Evolutionary conservation across 1,140 invertebrate species (phyloP).

Genomic region (Lepidotrigona ventralis): DNA sequence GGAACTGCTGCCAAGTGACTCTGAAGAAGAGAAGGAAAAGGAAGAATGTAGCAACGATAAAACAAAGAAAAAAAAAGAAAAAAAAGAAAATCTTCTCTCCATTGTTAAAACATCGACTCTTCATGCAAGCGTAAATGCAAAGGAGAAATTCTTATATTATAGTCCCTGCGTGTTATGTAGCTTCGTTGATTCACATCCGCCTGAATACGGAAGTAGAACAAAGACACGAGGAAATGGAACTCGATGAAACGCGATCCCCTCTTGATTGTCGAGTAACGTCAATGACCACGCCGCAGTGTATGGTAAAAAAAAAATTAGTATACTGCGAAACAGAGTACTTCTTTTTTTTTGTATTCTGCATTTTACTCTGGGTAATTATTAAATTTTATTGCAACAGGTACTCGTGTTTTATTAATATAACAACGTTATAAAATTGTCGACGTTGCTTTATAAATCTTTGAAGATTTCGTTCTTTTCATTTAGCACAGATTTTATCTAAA

Average conservation of each 20-base stretch:
- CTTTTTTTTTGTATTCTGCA: background rate
- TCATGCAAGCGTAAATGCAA: background rate
- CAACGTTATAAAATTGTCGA: background rate
- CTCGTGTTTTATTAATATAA: background rate
- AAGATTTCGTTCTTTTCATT: too few relatives aligned
- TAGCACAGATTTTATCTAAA: too few relatives aligned
- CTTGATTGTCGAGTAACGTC: conserved; percentile 39
- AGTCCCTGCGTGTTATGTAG: background rate
- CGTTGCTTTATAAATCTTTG: background rate
- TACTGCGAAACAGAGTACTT: conserved; percentile 12
- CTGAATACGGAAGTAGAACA: conserved; percentile 40
- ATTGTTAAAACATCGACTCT: background rate
- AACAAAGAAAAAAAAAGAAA: background rate
- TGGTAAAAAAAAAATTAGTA: conserved; percentile 6
- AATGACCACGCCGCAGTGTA: conserved; percentile 4
- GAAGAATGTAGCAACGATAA: background rate
- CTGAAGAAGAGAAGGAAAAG: conserved; percentile 68
- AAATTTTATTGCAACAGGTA: background rate
- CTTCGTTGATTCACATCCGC: conserved; percentile 32
- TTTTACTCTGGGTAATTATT: background rate
- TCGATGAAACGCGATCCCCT: conserved; percentile 37
- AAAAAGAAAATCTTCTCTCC: background rate
- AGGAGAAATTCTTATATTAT: background rate
- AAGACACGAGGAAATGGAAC: conserved; percentile 32
- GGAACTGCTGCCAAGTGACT: conserved; percentile 75